Evolutionary conservation across 1,140 invertebrate genomes (phyloP), one percentile per base, ranked within the genome.

Genomic region (Cotesia glomerata): DNA sequence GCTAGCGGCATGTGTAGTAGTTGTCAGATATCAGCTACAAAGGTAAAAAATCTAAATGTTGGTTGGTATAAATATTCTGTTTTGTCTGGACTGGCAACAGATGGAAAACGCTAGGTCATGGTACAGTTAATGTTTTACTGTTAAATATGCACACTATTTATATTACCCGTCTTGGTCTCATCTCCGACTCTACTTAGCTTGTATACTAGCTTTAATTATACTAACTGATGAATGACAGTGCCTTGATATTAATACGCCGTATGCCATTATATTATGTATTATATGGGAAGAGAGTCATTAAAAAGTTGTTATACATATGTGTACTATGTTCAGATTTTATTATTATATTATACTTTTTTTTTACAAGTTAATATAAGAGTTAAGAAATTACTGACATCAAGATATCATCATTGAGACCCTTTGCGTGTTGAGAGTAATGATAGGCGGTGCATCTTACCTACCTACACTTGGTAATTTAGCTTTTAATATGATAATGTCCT

Each of bases 61-160:
- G 9, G 49, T 68, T 26, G 26, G 26, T 26, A 26, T 26, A 26
- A 26, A 26, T 26, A 26, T 26, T 26, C 26, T 26, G 26, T 26
- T 49, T 26, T 56, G 11, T 16, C 56, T 62, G 13, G 49, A 26
- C 68, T 49, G 62, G 74, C 71, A 79, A 74, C 80, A 81, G 76
- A 80, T 82, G 81, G 79, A 79, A 81, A 79, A 81, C 73, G 73
- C 52, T 73, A 69, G 80, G 81, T 82, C 77, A 82, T 69, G 75
- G 77, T 82, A 82, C 80, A 79, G 81, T 82, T 81, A 82, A 45
- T 45, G 71, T 71, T 79, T 77, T 82, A 81, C 80, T 82, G 80
- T 82, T 82, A 82, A 82, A 72, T 78, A 75, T 71, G 34, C 14
- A 52, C 64, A 66, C 18, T 11, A 39, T 39, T 59, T 58, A 16